These are phyloP conservation scores for Apeltes quadracus DNA, from an alignment of 2,113 vertebrate genomes.

Conservation along the genomic window DNA sequence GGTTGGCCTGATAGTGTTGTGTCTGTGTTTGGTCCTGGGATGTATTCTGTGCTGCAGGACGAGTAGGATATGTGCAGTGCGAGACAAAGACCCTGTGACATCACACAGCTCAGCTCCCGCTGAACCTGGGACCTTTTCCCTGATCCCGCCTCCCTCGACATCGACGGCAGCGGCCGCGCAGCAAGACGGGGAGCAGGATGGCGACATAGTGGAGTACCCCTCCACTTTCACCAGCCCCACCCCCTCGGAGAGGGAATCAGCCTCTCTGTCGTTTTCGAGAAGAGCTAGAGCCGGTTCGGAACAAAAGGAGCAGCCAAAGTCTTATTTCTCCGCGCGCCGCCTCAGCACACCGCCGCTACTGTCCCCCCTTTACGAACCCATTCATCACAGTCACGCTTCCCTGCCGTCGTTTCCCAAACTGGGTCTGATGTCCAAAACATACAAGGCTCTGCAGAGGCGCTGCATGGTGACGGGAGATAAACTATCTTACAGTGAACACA, in stretches of 20 bases:
- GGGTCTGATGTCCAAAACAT: conserved; percentile 65
- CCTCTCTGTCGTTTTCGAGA: conserved; percentile 18
- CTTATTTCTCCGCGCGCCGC: conserved; percentile 67
- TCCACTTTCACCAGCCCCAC: conserved; percentile 64
- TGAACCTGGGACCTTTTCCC: conserved; percentile 30
- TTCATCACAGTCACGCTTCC: conserved; percentile 50
- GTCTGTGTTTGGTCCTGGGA: conserved; percentile 79
- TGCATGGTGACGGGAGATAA: conserved; percentile 54
- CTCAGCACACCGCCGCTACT: conserved; percentile 61
- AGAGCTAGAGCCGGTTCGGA: conserved; percentile 30
- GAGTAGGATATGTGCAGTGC: conserved; percentile 28
- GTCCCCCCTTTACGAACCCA: conserved; percentile 48
- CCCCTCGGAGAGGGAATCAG: conserved; percentile 56
- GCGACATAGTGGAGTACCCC: conserved; percentile 65
- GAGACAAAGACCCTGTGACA: conserved; percentile 48
- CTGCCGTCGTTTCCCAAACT: conserved; percentile 70
- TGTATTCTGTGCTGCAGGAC: conserved; percentile 80
- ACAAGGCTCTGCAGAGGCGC: conserved; percentile 61
- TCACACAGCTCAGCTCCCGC: conserved; percentile 15
- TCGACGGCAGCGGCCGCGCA: conserved; percentile 38
- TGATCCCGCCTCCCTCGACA: conserved; percentile 23
- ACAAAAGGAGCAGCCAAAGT: conserved; percentile 52
- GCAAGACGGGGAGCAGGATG: conserved; percentile 61
- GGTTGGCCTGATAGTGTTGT: conserved; percentile 76
- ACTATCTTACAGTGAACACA: conserved; percentile 43